Evolutionary conservation across 1,140 invertebrate genomes (phyloP).

Genomic region (Sogatella furcifera): DNA sequence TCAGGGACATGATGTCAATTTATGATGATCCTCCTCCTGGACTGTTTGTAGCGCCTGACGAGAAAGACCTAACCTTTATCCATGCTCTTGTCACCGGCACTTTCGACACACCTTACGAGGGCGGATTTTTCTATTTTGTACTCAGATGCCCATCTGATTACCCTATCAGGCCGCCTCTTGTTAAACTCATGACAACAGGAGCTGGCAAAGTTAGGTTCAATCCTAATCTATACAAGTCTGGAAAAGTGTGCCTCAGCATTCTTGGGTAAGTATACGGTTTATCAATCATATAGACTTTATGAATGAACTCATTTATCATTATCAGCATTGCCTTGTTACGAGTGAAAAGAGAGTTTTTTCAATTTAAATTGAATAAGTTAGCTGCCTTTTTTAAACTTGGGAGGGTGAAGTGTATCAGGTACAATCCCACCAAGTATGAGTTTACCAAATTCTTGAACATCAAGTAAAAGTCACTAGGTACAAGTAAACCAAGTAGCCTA

Average conservation of each 20-base stretch:
- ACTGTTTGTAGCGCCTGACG: slow-evolving; percentile 45
- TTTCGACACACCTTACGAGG: slow-evolving; percentile 54
- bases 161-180: slow-evolving; percentile 43
- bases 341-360: too few relatives aligned
- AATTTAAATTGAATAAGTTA: too few relatives aligned
- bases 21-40: slow-evolving; percentile 44
- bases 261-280: slow-evolving; percentile 37
- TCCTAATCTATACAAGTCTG: slow-evolving; percentile 49
- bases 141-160: slow-evolving; percentile 45
- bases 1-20: slow-evolving; percentile 43
- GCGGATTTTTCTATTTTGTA: slow-evolving; percentile 50
- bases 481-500: too few relatives aligned
- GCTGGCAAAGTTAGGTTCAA: slow-evolving; percentile 48
- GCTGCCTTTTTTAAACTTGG: too few relatives aligned
- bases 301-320: neutral
- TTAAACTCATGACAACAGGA: slow-evolving; percentile 50
- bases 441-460: too few relatives aligned
- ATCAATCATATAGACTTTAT: too few relatives aligned
- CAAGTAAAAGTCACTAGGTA: too few relatives aligned
- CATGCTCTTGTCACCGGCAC: slow-evolving; percentile 51
- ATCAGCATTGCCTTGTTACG: too few relatives aligned
- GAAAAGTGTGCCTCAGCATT: slow-evolving; percentile 53
- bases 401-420: too few relatives aligned
- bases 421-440: too few relatives aligned
- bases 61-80: slow-evolving; percentile 40